A percentile compares a stretch with the other conserved stretches of the same genome.
phyloP scores from a whole-genome alignment of 2,113 vertebrate genomes.

The Gopherus flavomarginatus region DNA sequence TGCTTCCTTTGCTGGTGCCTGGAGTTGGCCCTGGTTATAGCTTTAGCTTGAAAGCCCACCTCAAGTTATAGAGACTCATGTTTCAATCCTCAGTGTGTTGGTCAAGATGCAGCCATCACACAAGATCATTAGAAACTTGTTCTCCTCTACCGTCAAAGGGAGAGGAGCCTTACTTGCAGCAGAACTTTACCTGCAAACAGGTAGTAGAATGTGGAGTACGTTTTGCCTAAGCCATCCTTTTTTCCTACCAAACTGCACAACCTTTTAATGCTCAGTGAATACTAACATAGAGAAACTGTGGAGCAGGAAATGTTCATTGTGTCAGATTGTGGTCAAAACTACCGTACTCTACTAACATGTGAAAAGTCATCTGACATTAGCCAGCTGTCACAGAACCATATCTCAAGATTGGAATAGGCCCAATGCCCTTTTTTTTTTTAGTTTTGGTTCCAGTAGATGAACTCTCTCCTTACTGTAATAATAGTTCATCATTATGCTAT shows the following conservation, averaged over 20 bases:
- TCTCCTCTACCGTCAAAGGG: neutral
- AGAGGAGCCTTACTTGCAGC: neutral
- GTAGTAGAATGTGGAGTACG: neutral
- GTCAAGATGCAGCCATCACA: fast-evolving
- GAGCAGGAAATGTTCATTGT: slow-evolving; percentile 39
- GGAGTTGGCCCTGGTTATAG: too few relatives aligned
- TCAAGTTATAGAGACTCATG: neutral
- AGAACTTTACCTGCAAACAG: neutral
- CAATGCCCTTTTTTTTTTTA: slow-evolving; percentile 3
- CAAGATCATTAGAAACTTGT: fast-evolving
- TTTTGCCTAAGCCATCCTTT: neutral
- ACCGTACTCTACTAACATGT: slow-evolving; percentile 29
- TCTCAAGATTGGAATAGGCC: neutral
- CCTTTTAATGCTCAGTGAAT: neutral
- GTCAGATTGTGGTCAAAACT: slow-evolving; percentile 13
- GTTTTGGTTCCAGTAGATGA: slow-evolving; percentile 59
- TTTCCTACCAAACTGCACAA: fast-evolving
- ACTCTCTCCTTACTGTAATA: slow-evolving; percentile 61
- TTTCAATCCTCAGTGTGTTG: neutral
- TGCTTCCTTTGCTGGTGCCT: too few relatives aligned
- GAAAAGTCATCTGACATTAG: slow-evolving; percentile 43
- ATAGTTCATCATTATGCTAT: slow-evolving; percentile 57
- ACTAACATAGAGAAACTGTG: slow-evolving; percentile 30
- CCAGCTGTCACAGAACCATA: neutral
- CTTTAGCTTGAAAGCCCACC: fast-evolving